These are phyloP conservation scores for Chelon labrosus DNA, from an alignment of 2,797 vertebrate genomes.

Conservation along the genomic window DNA sequence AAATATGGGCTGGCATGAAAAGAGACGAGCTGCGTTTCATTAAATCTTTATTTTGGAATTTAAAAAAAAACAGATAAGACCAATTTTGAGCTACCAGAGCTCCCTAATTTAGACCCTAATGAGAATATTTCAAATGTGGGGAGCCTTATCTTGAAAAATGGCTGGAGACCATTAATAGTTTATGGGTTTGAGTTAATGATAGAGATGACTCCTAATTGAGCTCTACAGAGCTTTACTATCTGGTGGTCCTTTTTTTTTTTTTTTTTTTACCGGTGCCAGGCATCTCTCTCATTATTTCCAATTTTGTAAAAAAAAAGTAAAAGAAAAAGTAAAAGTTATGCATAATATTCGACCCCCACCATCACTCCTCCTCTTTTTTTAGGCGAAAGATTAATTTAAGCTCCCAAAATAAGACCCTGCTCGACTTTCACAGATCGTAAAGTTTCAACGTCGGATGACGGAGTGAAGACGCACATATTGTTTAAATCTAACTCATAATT, in stretches of 20 bases:
- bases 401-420: constrained; percentile 30
- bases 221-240: constrained; percentile 66
- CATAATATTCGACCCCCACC: constrained; percentile 46
- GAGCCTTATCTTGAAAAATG: constrained; percentile 77
- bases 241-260: constrained; percentile 52
- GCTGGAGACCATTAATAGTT: constrained; percentile 83
- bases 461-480: background rate
- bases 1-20: constrained; percentile 12
- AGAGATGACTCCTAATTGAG: constrained; percentile 78
- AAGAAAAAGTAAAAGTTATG: constrained; percentile 36
- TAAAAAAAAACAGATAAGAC: constrained; percentile 52
- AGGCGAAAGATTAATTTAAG: constrained; percentile 43
- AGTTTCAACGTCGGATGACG: constrained; percentile 2
- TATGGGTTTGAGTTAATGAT: constrained; percentile 80
- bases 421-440: constrained; percentile 49
- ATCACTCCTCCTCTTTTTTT: constrained; percentile 5
- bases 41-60: constrained; percentile 73
- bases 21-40: constrained; percentile 43
- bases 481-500: constrained; percentile 32
- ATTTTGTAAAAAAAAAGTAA: constrained; percentile 31
- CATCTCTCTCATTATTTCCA: constrained; percentile 71
- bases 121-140: constrained; percentile 75
- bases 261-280: constrained; percentile 25
- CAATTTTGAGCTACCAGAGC: constrained; percentile 70
- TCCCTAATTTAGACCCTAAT: constrained; percentile 76